Base-by-base conservation (phyloP, 2,888 invertebrate genomes). In the Limnephilus lunatus region DNA sequence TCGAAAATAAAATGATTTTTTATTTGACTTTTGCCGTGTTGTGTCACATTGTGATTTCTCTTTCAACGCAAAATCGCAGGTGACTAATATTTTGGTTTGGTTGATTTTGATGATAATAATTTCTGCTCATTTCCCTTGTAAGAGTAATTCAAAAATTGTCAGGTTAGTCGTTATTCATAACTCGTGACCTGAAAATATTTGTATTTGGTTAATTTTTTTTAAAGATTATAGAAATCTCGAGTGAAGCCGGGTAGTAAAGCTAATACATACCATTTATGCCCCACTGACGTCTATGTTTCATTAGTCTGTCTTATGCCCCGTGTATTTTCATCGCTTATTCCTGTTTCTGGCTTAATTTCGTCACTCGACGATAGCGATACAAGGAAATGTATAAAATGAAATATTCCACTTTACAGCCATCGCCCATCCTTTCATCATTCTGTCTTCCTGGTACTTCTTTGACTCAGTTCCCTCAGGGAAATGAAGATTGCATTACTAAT, bases 391-490 rank as follows among this genome's bases (percentile, higher is more conserved):
- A 7, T 53, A 9, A 9, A 68, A 9, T 25, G 25, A n/a, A 68
- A n/a, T 68, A 68, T 25, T 68, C 7, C 25, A 68, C 25, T 68
- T 68, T n/a, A n/a, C 25, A 68, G 25, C 9, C 68, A 25, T 68
- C 68, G 25, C 68, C 53, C 48, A 19, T 68, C 68, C 68, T 68
- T 68, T 68, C 68, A 68, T 68, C 25, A n/a, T n/a, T 25, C 25
- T 68, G n/a, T 68, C 68, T 89, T 89, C 80, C 32, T 81, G 80
- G 88, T 89, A 81, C 80, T 80, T 35, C n/a, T 89, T 87, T 53
- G 53, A 81, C 88, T 68, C 25, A 68, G 80, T 80, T n/a, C 25
- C n/a, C 88, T 88, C 80, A 7, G 31, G 87, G 87, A 89, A 89
- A 81, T 80, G 15, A 35, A 89, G 88, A 80, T 80, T 32, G 81